Conservation (phyloP, 2,113 vertebrate species). For the Lagenorhynchus albirostris region DNA sequence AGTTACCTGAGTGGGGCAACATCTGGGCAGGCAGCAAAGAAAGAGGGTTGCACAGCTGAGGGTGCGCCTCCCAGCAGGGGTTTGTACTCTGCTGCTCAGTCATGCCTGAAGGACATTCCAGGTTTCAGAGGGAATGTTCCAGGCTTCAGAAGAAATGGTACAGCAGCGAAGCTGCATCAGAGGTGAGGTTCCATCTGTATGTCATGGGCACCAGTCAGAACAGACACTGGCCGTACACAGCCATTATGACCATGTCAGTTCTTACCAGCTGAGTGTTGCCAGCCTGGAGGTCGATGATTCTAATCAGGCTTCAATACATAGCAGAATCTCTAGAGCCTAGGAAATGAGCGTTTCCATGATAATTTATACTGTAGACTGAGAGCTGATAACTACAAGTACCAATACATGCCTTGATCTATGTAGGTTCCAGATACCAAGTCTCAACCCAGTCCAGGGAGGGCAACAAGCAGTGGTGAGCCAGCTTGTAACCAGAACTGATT, state of each 20-base stretch:
- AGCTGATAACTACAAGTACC: neutral
- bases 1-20: neutral
- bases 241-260: neutral
- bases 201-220: neutral
- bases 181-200: neutral
- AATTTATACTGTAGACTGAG: neutral
- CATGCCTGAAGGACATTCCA: neutral
- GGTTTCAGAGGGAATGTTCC: neutral
- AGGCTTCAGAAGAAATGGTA: neutral
- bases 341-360: neutral
- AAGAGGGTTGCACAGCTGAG: neutral
- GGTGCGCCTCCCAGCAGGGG: fast-evolving
- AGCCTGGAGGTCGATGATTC: neutral
- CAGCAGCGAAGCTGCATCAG: neutral
- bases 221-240: neutral
- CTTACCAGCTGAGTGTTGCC: neutral
- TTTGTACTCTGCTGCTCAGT: neutral
- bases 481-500: neutral
- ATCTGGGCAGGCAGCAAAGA: neutral
- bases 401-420: neutral
- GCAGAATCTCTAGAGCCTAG: neutral
- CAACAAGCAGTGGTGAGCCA: neutral
- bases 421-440: neutral
- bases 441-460: neutral
- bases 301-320: neutral